A percentile compares a stretch with the other conserved stretches of the same genome.
Conservation (phyloP, 2,797 vertebrate species). For the Philypnodon macrostomus region DNA sequence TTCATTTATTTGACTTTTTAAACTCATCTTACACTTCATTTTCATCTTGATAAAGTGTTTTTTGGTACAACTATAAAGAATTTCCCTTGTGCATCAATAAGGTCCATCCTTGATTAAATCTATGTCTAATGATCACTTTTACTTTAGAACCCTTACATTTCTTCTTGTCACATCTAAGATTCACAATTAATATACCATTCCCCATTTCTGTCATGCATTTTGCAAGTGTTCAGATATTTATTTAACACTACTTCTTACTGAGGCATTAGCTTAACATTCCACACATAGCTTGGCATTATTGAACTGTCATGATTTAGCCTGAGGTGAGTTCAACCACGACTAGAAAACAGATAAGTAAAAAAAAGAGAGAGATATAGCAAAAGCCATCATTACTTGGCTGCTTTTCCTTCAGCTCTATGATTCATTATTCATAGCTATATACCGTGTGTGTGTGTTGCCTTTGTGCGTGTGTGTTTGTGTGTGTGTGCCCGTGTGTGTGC, state of each 20-base stretch:
- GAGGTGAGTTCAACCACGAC: conserved; percentile 63
- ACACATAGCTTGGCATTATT: conserved; percentile 80
- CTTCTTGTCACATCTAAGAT: conserved; percentile 4
- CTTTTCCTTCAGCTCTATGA: conserved; percentile 52
- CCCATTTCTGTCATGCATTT: background rate
- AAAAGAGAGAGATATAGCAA: conserved; percentile 62
- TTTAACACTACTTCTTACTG: conserved; percentile 49
- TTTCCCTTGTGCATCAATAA: no score
- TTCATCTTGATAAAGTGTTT: no score
- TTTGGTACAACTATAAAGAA: no score
- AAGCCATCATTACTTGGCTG: conserved; percentile 57
- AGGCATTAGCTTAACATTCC: conserved; percentile 78
- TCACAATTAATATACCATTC: background rate
- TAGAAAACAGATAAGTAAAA: conserved; percentile 56
- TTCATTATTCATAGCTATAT: conserved; percentile 76
- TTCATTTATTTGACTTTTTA: no score
- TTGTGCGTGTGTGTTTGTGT: no score
- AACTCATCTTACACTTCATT: no score
- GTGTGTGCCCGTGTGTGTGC: conserved; percentile 60
- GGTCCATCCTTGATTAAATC: no score
- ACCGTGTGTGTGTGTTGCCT: conserved; percentile 58
- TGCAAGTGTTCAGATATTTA: background rate
- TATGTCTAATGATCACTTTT: conserved; percentile 13
- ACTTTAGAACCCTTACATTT: conserved; percentile 1
- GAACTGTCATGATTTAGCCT: conserved; percentile 79